Conservation (phyloP, 2,113 vertebrate species). For the Thalassarche chlororhynchos region DNA sequence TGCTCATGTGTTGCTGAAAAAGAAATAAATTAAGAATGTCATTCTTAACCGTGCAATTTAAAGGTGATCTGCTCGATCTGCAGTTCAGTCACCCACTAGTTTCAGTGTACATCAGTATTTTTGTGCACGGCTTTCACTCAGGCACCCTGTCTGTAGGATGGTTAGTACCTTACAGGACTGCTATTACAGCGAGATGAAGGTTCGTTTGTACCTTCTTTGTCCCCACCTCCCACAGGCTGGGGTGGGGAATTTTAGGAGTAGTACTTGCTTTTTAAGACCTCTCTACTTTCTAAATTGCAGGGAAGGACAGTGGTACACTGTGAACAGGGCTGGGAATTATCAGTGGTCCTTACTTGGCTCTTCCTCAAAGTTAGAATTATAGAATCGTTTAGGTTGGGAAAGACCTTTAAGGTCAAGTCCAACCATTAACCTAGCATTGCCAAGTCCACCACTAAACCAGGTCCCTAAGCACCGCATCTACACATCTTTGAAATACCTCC, state of each 20-base stretch:
- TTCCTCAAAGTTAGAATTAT: not conserved
- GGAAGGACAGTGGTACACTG: not conserved
- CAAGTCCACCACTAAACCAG: not conserved
- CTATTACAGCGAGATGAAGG: not conserved
- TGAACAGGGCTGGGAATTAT: not conserved
- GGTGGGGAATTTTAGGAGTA: not conserved
- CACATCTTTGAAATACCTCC: not conserved
- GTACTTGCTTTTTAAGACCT: not conserved
- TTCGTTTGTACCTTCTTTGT: not conserved
- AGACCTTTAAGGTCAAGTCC: not conserved
- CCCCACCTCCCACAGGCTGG: not conserved
- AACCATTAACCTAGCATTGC: not conserved
- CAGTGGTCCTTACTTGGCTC: not conserved
- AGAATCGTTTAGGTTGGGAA: not conserved
- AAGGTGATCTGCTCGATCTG: not conserved
- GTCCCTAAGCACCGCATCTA: not conserved
- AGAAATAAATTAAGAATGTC: not conserved
- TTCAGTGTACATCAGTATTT: not conserved
- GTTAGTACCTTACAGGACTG: not conserved
- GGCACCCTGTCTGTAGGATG: not conserved
- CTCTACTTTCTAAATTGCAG: not conserved
- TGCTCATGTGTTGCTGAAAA: not conserved
- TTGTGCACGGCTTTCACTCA: accelerated
- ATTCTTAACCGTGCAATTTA: not conserved
- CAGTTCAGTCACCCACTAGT: not conserved